phyloP scores from a whole-genome alignment of 2,113 vertebrate species.

The Procavia capensis region DNA sequence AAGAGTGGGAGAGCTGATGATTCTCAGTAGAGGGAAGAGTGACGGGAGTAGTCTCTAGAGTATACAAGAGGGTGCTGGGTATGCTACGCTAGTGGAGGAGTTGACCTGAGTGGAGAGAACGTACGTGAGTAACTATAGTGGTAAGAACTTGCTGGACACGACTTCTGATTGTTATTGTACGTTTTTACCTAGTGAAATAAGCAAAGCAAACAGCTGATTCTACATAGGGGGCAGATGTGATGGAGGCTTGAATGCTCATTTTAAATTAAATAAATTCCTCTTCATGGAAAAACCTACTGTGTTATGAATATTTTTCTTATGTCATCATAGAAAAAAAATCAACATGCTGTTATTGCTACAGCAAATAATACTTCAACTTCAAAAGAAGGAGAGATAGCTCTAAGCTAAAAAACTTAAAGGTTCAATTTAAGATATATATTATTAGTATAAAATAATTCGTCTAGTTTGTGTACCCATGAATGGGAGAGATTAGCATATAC shows the following conservation, averaged over 20 bases:
- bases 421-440: not conserved
- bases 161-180: not conserved
- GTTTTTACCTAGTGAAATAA: not conserved
- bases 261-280: not conserved
- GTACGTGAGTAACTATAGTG: not conserved
- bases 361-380: not conserved
- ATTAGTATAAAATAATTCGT: not conserved
- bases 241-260: not conserved
- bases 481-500: fast-evolving
- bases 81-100: fast-evolving
- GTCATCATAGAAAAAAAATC: not conserved
- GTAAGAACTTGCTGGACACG: not conserved
- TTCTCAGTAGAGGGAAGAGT: fast-evolving
- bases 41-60: too few relatives aligned
- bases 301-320: not conserved
- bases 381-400: not conserved
- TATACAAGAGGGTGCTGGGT: not conserved
- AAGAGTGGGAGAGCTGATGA: not conserved
- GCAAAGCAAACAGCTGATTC: not conserved
- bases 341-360: not conserved
- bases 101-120: not conserved
- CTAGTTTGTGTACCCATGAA: not conserved
- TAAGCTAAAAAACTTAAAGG: not conserved
- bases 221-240: not conserved
- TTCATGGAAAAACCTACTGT: not conserved